Evolutionary conservation across 92 coral and sea anemone genomes (phyloP).

Genomic region (Paragorgia papillata): DNA sequence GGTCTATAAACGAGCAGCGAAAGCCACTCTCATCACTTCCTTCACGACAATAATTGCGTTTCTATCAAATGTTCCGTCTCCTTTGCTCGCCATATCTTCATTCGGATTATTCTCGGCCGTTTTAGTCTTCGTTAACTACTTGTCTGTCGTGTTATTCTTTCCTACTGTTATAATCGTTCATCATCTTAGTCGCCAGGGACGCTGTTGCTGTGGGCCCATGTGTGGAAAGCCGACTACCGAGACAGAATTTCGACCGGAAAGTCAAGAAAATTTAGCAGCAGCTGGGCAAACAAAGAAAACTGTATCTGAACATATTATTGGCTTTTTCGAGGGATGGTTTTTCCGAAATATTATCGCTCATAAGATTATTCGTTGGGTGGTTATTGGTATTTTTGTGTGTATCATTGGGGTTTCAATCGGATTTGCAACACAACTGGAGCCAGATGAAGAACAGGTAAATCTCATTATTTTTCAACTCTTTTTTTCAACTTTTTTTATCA

Average conservation of each 20-base stretch:
- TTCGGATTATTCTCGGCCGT: constrained; percentile 77
- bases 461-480: too few species aligned
- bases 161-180: constrained; percentile 66
- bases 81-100: constrained; percentile 68
- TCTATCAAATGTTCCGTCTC: constrained; percentile 64
- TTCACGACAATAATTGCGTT: constrained; percentile 76
- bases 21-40: constrained; percentile 70
- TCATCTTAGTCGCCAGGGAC: constrained; percentile 56
- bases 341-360: constrained; percentile 74
- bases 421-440: constrained; percentile 76
- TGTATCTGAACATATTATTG: background rate
- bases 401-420: constrained; percentile 69
- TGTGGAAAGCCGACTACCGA: background rate
- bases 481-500: too few species aligned
- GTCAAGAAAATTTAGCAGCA: background rate
- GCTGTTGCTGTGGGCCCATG: constrained; percentile 57
- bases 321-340: constrained; percentile 69
- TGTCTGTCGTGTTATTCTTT: constrained; percentile 62
- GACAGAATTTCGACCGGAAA: background rate
- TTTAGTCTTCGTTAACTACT: constrained; percentile 67
- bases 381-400: constrained; percentile 58
- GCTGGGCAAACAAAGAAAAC: background rate
- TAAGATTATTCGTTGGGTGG: constrained; percentile 72
- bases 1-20: constrained; percentile 63
- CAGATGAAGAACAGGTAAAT: constrained; percentile 93